Conservation (phyloP, 2,797 vertebrate genomes). For the Siniperca obscura region DNA sequence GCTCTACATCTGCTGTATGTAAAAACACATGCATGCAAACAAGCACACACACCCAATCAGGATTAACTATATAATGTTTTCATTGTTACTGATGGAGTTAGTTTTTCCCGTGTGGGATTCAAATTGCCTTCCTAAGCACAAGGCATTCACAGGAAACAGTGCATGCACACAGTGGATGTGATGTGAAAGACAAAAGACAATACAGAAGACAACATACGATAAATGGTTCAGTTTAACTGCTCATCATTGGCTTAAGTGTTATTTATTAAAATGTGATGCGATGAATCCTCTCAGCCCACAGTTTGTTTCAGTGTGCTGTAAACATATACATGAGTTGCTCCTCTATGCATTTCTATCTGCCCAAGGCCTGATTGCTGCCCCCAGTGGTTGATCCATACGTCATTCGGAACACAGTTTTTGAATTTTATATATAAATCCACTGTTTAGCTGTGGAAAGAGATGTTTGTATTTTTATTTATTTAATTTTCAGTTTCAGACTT, state of each 20-base stretch:
- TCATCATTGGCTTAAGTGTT: not conserved
- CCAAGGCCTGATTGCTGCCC: not conserved
- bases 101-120: not conserved
- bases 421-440: not conserved
- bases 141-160: not conserved
- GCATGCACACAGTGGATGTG: not conserved
- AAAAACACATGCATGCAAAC: no score
- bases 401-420: not conserved
- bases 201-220: not conserved
- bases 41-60: not conserved
- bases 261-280: not conserved
- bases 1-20: not conserved
- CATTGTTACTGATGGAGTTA: not conserved
- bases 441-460: not conserved
- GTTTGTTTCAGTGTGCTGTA: not conserved
- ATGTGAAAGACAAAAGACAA: not conserved
- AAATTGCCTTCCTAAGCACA: not conserved
- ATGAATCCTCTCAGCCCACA: not conserved
- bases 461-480: not conserved
- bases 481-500: conserved; percentile 3
- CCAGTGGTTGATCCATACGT: not conserved
- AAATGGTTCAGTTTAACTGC: not conserved
- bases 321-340: not conserved
- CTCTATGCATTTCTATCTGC: not conserved
- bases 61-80: not conserved